Conservation (phyloP, 2,113 vertebrate genomes). For the Poicephalus meyeri region DNA sequence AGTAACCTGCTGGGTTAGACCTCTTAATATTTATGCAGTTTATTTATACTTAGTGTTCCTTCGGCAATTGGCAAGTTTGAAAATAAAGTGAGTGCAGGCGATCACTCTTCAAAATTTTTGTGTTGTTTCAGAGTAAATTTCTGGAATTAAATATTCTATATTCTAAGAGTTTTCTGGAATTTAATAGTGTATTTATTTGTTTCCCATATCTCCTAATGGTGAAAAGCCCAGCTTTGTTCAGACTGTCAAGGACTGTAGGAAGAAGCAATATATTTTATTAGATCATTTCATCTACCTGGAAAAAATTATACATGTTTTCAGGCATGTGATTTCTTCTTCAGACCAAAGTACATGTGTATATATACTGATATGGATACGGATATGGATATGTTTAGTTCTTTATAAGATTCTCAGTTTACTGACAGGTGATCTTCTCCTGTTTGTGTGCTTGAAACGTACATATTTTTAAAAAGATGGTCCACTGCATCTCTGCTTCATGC, state of each 20-base stretch:
- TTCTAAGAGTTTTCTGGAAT: neutral
- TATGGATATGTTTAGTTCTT: neutral
- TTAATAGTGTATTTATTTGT: neutral
- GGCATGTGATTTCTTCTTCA: neutral
- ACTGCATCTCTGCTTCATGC: neutral
- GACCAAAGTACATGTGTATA: neutral
- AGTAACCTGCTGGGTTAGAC: neutral
- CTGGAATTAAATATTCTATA: neutral
- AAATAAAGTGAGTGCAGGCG: neutral
- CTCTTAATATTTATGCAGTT: neutral
- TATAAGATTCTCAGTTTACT: neutral
- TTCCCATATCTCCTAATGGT: neutral
- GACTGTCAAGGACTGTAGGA: neutral
- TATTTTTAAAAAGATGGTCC: neutral
- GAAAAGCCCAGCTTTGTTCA: neutral
- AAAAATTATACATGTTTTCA: neutral
- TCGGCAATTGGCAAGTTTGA: neutral
- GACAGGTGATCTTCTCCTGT: neutral
- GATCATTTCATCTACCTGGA: accelerated
- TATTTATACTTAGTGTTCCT: slow-evolving; percentile 4
- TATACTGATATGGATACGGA: neutral
- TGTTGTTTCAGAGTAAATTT: neutral
- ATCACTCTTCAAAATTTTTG: neutral
- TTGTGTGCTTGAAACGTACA: neutral
- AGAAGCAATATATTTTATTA: neutral